Base-by-base conservation (phyloP, 2,113 vertebrate genomes). In the Chiloscyllium plagiosum region DNA sequence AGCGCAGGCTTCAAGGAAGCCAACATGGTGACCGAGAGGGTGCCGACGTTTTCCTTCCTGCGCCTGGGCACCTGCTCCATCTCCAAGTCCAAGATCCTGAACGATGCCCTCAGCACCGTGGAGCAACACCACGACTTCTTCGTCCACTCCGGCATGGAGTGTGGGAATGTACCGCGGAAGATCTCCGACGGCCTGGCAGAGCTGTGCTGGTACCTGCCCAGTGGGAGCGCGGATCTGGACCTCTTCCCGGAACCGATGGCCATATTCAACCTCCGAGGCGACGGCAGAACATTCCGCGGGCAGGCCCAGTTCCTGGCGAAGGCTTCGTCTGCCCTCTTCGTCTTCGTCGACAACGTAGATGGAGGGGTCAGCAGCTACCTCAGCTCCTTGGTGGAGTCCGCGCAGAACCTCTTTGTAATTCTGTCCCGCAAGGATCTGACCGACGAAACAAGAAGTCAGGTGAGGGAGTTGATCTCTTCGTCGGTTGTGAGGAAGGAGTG, bases 181-280 rank as follows among this genome's bases (percentile, higher is more conserved):
- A 97, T 98, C 65, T 97, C 98, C 1, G 97, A 98, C 93, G 98
- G 98, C 3, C 96, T 99, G 26, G 97, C 98, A 8, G 98, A 98
- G 96, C 96, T 98, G 6, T 96, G 97, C 2, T 98, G 98, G 98
- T 97, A 96, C 97, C 97, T 98, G 95, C 97, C 98, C 20, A 96
- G 80, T n/a, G 96, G 1, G 26, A 68, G 24, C 33, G 37, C 47
- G 66, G 47, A 89, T 7, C 10, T 70, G 66, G 33, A 95, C 26
- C 22, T 42, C 47, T 95, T 95, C 7, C 94, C 22, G 4, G 47
- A 69, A 26, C 52, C 72, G 15, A 47, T 72, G 52, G 26, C 68
- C 52, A 13, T 95, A 26, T 66, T 95, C 19, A 95, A 95, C 50
- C 94, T 95, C 13, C 94, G 66, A 42, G 66, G 94, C 0, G 94